Base-by-base conservation (phyloP, 1,140 invertebrate species). In the Saccostrea cuccullata region DNA sequence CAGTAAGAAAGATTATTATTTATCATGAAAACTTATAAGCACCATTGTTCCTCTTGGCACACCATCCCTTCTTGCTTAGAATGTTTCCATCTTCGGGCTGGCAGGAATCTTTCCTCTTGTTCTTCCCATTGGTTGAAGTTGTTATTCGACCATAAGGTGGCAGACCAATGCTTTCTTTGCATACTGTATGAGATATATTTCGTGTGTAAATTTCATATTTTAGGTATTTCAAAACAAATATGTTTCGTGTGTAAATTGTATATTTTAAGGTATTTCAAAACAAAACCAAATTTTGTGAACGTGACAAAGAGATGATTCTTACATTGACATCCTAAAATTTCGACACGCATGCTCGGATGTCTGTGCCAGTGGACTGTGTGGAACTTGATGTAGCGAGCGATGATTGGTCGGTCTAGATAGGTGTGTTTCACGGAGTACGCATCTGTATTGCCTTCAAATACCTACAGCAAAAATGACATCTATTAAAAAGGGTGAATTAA, bases 311-410 rank as follows among this genome's bases (percentile, higher is more conserved):
- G 40, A 55, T 55, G 36, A 8, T 40, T 56, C 94, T 92, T 93
- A 96, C 96, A 94, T 94, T 96, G 96, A 92, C 96, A 96, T 26
- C 96, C 96, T 56, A 96, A 90, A 84, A 96, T 93, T 91, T 96
- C 96, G 0, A 96, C 94, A 40, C 96, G 90, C 92, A 96, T 95
- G 90, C 96, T 96, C 3, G 96, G 96, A 93, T 96, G 95, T 70
- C 94, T 91, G 90, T 95, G 92, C 96, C 96, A 96, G 82, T 95
- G 93, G 9, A 96, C 91, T 0, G 96, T 95, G 89, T 96, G 96
- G 86, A 96, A 93, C 82, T 96, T 95, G 30, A 96, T 94, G 91
- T 96, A 96, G 84, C 96, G 91, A 12, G 96, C 95, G 12, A 94
- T 94, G 55, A 96, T 94, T 26, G 96, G 95, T 70, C 93, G 90